These are phyloP conservation scores for Acanthurus lineatus DNA, from an alignment of 2,797 vertebrate species.

Conservation along the genomic window DNA sequence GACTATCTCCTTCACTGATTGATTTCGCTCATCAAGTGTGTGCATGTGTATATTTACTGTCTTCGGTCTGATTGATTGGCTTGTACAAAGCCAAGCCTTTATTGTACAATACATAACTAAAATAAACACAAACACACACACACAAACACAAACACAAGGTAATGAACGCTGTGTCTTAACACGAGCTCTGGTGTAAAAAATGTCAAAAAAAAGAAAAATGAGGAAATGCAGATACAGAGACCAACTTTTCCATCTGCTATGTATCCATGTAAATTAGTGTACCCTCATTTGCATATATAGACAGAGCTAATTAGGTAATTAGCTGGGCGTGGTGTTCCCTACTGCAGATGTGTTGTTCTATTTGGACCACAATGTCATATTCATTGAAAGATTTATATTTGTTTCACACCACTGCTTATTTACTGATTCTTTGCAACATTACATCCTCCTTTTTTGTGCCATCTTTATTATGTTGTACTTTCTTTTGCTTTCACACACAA, in stretches of 20 bases:
- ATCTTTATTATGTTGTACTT: no score
- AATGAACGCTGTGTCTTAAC: neutral
- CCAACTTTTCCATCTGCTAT: constrained; percentile 6
- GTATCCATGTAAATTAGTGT: constrained; percentile 18
- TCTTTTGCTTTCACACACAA: no score
- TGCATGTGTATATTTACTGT: constrained; percentile 36
- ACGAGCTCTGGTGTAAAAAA: neutral
- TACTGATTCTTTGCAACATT: neutral
- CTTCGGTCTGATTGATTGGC: constrained; percentile 53
- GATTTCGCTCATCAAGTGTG: constrained; percentile 59
- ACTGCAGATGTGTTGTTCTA: constrained; percentile 16
- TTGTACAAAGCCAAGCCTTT: constrained; percentile 32
- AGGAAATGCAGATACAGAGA: neutral
- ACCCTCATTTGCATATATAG: constrained; percentile 30
- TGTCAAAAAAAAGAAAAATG: neutral
- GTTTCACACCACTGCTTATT: constrained; percentile 1
- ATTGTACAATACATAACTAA: constrained; percentile 19
- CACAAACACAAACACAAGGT: neutral
- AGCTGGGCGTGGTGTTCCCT: constrained; percentile 1
- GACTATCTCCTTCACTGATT: constrained; percentile 60
- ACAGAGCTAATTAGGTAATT: constrained; percentile 20
- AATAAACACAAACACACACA: constrained; percentile 6
- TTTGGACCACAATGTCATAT: constrained; percentile 1
- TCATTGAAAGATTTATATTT: neutral
- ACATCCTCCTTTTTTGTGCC: neutral